phyloP scores from a whole-genome alignment of 2,888 invertebrate species.

The Melieria picta region DNA sequence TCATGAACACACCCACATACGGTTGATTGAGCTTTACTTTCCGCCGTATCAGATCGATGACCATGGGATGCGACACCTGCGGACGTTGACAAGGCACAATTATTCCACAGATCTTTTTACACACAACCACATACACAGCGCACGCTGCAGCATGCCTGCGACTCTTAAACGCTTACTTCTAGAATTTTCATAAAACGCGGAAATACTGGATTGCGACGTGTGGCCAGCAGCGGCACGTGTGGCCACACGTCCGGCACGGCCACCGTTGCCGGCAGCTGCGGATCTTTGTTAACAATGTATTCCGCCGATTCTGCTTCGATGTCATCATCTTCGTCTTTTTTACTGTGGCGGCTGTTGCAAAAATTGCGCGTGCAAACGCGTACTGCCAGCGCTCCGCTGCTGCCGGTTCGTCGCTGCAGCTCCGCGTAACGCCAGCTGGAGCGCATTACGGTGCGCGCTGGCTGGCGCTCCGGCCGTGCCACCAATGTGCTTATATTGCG shows the following conservation, averaged over 20 bases:
- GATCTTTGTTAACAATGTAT: conserved; percentile 51
- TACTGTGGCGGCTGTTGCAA: conserved; percentile 41
- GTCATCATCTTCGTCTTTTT: conserved; percentile 48
- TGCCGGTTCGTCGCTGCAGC: conserved; percentile 34
- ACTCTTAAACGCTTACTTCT: conserved; percentile 73
- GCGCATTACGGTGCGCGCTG: conserved; percentile 11
- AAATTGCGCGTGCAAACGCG: conserved; percentile 44
- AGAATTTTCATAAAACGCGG: conserved; percentile 98
- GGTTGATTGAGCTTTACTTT: conserved; percentile 97
- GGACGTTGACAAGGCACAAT: conserved; percentile 40
- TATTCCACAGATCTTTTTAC: conserved; percentile 23
- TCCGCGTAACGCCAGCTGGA: conserved; percentile 34
- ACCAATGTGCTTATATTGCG: conserved; percentile 43
- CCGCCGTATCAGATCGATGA: conserved; percentile 89
- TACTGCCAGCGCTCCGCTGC: conserved; percentile 20
- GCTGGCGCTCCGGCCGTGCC: conserved; percentile 19
- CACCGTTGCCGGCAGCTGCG: conserved; percentile 81
- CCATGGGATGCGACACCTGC: conserved; percentile 83
- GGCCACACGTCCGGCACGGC: conserved; percentile 98
- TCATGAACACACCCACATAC: conserved; percentile 96
- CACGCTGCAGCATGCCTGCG: background rate
- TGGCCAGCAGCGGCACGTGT: conserved; percentile 93
- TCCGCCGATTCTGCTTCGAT: conserved; percentile 43
- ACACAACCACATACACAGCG: conserved; percentile 12
- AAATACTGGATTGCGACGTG: conserved; percentile 94